Conservation (phyloP, 1,140 invertebrate genomes). For the Fopius arisanus region DNA sequence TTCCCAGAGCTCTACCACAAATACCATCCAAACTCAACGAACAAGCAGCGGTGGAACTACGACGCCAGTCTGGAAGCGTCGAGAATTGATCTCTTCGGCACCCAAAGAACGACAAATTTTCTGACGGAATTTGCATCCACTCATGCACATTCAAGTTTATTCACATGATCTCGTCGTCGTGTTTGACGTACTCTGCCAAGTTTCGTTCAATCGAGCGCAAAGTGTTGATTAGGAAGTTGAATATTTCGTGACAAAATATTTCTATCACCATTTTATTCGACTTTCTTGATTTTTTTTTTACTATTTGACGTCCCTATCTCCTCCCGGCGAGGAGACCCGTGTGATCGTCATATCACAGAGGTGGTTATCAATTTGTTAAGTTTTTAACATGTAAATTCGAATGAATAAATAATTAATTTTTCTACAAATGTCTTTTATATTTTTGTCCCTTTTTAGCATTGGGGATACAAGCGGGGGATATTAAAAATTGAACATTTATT, state of each 20-base stretch:
- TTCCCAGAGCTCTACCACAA: constrained; percentile 36
- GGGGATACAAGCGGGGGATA: too few species aligned
- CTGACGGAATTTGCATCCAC: constrained; percentile 36
- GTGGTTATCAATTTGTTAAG: constrained; percentile 41
- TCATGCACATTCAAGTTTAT: constrained; percentile 1
- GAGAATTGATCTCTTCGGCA: constrained; percentile 82
- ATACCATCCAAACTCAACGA: constrained; percentile 48
- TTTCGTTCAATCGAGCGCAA: background rate
- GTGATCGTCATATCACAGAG: constrained; percentile 13
- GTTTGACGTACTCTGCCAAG: constrained; percentile 10
- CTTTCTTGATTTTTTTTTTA: background rate
- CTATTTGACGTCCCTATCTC: constrained; percentile 9
- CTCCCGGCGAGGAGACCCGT: constrained; percentile 33
- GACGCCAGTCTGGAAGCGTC: constrained; percentile 76
- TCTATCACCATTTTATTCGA: background rate
- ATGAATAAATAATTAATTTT: constrained; percentile 59
- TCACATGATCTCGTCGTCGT: constrained; percentile 16
- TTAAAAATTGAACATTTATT: too few species aligned
- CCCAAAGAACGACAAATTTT: constrained; percentile 63
- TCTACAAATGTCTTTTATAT: constrained; percentile 34
- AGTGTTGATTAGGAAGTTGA: background rate
- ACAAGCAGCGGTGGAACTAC: constrained; percentile 36
- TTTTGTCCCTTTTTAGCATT: background rate
- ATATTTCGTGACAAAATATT: background rate
- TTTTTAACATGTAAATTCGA: constrained; percentile 56